These are phyloP conservation scores for human DNA, from an alignment of 2,113 vertebrate genomes.

Conservation along the genomic window DNA sequence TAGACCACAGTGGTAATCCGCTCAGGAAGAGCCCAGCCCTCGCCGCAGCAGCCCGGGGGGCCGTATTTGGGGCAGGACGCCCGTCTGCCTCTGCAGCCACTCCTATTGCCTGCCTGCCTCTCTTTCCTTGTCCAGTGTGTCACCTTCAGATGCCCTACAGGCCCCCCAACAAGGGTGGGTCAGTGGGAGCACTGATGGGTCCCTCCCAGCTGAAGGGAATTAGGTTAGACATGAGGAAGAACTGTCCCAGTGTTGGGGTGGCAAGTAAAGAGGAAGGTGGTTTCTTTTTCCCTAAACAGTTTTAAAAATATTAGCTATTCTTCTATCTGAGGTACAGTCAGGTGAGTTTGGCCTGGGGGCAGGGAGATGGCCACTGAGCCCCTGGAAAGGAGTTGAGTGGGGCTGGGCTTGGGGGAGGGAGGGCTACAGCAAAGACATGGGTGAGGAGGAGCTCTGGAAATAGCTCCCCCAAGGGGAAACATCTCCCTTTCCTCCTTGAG, in stretches of 20 bases:
- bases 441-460: background rate
- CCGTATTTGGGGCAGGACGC: background rate
- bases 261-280: background rate
- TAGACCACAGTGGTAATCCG: background rate
- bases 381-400: background rate
- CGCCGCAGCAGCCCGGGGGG: background rate
- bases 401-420: background rate
- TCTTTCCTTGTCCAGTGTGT: background rate
- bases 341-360: background rate
- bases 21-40: background rate
- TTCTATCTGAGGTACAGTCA: background rate
- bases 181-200: accelerated
- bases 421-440: background rate
- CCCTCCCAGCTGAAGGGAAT: background rate
- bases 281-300: background rate
- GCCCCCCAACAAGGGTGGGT: background rate
- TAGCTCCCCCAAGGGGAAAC: background rate
- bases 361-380: background rate
- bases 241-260: no score
- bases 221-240: background rate
- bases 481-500: background rate
- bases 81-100: accelerated
- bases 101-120: no score
- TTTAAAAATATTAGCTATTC: background rate
- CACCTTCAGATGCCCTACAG: background rate